These are phyloP conservation scores for Hemicordylus capensis DNA, from an alignment of 2,113 vertebrate species.

Conservation along the genomic window DNA sequence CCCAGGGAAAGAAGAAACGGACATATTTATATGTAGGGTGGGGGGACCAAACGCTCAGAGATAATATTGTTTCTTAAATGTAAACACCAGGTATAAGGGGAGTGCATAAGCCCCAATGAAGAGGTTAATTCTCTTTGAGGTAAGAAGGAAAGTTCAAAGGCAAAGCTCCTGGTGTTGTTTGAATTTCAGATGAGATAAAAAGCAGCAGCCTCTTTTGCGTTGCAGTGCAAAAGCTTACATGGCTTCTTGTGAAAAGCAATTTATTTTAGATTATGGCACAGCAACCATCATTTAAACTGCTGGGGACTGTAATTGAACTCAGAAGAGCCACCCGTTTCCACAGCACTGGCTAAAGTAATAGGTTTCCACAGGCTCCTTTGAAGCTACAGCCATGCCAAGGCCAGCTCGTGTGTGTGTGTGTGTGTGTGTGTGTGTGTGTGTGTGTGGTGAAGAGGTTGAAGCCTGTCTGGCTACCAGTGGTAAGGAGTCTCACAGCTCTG, in stretches of 20 bases:
- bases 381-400: conserved; percentile 13
- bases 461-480: background rate
- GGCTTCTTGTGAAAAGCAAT: conserved; percentile 77
- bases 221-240: conserved; percentile 65
- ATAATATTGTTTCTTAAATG: conserved; percentile 21
- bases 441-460: background rate
- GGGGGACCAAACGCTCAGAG: background rate
- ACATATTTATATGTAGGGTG: background rate
- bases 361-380: conserved; percentile 45
- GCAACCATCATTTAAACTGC: conserved; percentile 74
- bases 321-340: conserved; percentile 58
- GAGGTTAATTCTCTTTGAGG: conserved; percentile 30
- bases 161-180: conserved; percentile 43
- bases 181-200: conserved; percentile 72
- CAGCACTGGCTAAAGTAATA: conserved; percentile 54
- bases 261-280: conserved; percentile 78
- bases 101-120: background rate
- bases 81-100: conserved; percentile 2
- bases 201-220: conserved; percentile 49
- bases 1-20: background rate
- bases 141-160: conserved; percentile 33
- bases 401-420: conserved; percentile 10
- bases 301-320: conserved; percentile 73
- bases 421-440: too few species aligned
- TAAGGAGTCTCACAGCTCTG: too few species aligned